These are phyloP conservation scores for Halisarca cf. caerulea DNA, from an alignment of 37 sponge, comb jelly and placozoan species.

Conservation along the genomic window DNA sequence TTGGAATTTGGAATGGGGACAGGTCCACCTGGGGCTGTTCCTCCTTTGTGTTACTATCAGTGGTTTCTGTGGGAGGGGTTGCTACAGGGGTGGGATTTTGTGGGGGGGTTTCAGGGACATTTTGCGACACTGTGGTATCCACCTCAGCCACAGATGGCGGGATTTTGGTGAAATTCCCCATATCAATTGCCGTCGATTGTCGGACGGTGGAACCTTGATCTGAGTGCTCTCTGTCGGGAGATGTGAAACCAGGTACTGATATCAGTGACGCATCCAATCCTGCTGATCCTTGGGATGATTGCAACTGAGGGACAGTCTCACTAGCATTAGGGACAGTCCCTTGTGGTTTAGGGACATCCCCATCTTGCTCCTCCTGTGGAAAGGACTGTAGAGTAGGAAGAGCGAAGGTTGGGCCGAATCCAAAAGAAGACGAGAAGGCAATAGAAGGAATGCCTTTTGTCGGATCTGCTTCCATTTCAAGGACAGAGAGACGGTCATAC, in stretches of 20 bases:
- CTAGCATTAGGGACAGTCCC: conserved; percentile 9
- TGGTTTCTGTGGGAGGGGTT: too few relatives aligned
- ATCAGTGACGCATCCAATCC: conserved; percentile 16
- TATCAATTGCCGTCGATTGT: conserved; percentile 22
- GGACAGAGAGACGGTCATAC: conserved; percentile 18
- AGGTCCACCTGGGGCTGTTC: not conserved
- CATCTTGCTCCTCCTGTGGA: not conserved
- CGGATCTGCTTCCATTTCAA: conserved; percentile 64
- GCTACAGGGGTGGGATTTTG: too few relatives aligned
- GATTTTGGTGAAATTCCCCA: not conserved
- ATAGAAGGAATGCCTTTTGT: conserved; percentile 42
- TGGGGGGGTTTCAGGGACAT: not conserved
- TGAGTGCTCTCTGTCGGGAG: not conserved
- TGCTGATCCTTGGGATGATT: not conserved
- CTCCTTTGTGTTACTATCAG: too few relatives aligned
- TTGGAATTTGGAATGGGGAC: conserved; percentile 26
- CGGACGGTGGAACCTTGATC: not conserved
- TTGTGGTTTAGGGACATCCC: not conserved
- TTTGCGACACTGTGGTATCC: not conserved
- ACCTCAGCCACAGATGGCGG: conserved; percentile 26
- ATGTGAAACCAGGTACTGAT: not conserved
- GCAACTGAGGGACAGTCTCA: not conserved
- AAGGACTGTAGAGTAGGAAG: conserved; percentile 73
- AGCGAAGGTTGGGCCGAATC: conserved; percentile 72
- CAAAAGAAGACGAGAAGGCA: conserved; percentile 60